A percentile compares a stretch with the other conserved stretches of the same genome.
Conservation (phyloP, 1,140 invertebrate species). For the Oncopodura yosiiana region DNA sequence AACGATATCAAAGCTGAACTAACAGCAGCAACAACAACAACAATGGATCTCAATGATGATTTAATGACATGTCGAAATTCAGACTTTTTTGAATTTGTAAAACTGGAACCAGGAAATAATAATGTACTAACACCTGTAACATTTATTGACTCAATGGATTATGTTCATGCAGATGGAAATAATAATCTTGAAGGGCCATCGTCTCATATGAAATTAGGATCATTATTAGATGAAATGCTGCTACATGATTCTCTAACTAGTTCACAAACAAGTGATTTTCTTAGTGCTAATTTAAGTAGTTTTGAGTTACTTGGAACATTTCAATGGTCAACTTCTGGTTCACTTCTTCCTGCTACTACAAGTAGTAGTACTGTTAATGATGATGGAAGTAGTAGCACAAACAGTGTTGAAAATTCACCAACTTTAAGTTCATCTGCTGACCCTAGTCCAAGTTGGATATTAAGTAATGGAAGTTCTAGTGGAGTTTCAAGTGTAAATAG, state of each 20-base stretch:
- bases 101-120: conserved; percentile 47
- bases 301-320: conserved; percentile 31
- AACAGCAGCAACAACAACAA: neutral
- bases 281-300: conserved; percentile 12
- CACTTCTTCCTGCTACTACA: neutral
- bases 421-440: neutral
- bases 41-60: conserved; percentile 46
- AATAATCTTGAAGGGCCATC: conserved; percentile 50
- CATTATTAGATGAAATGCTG: conserved; percentile 34
- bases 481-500: neutral
- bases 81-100: conserved; percentile 77
- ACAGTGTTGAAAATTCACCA: neutral
- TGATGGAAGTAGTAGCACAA: neutral
- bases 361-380: neutral
- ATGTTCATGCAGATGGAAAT: conserved; percentile 51
- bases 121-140: conserved; percentile 26
- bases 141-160: conserved; percentile 30
- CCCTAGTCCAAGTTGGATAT: conserved; percentile 15
- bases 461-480: conserved; percentile 4
- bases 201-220: conserved; percentile 38
- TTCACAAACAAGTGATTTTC: neutral
- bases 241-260: conserved; percentile 3
- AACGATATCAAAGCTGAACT: conserved; percentile 24
- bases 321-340: conserved; percentile 19
- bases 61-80: conserved; percentile 57